These are phyloP conservation scores for Temnothorax ravouxi DNA, from an alignment of 2,888 invertebrate genomes.

Conservation along the genomic window DNA sequence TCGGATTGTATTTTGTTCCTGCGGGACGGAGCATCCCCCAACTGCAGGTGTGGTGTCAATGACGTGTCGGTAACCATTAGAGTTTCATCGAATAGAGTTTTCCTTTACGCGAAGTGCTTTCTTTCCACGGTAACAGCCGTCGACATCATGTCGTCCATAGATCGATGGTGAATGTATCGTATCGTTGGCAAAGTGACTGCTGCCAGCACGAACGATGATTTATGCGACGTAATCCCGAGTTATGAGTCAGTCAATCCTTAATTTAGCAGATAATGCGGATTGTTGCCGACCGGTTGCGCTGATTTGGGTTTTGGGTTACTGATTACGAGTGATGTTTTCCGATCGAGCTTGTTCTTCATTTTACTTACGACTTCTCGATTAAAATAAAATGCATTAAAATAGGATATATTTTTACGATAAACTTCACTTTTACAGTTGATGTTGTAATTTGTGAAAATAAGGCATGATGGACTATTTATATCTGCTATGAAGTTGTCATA, in stretches of 20 bases:
- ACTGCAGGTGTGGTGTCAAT: not conserved
- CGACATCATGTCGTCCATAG: slow-evolving; percentile 56
- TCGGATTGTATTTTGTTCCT: slow-evolving; percentile 3
- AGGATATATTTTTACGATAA: not conserved
- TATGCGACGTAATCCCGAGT: slow-evolving; percentile 65
- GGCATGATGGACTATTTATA: not conserved
- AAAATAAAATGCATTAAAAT: not conserved
- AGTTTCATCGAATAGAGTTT: not conserved
- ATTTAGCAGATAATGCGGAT: slow-evolving; percentile 5
- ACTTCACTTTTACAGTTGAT: not conserved
- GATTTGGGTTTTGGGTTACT: not conserved
- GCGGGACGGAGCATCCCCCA: not conserved
- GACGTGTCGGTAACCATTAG: not conserved
- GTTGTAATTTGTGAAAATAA: not conserved
- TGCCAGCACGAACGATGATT: slow-evolving; percentile 62
- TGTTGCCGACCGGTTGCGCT: not conserved
- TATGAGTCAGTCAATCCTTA: slow-evolving; percentile 25
- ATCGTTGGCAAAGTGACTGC: slow-evolving; percentile 61
- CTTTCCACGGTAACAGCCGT: slow-evolving; percentile 19
- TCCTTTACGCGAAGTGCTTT: slow-evolving; percentile 1
- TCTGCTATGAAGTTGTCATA: not conserved
- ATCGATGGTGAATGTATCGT: slow-evolving; percentile 27
- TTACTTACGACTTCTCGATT: not conserved
- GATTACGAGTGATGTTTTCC: not conserved
- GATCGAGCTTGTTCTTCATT: not conserved